These are phyloP conservation scores for Enteromius paludinosus DNA, from an alignment of 2,797 vertebrate species.

Conservation along the genomic window DNA sequence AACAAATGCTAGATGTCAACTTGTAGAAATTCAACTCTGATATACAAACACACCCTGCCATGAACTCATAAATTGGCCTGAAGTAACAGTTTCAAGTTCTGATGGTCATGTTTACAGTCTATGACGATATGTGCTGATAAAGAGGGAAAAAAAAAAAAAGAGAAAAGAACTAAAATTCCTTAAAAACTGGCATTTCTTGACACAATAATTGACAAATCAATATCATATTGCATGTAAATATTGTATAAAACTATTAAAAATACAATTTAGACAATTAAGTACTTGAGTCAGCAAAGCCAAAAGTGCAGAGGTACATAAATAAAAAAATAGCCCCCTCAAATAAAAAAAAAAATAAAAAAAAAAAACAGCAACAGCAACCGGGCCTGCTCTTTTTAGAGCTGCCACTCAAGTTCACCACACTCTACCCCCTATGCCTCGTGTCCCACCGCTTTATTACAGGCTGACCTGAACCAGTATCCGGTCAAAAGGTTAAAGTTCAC, in stretches of 20 bases:
- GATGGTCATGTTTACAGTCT: constrained; percentile 66
- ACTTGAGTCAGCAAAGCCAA: constrained; percentile 86
- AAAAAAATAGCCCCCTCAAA: constrained; percentile 68
- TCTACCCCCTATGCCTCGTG: constrained; percentile 54
- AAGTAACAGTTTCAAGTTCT: constrained; percentile 67
- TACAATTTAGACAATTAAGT: constrained; percentile 86
- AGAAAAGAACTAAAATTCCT: constrained; percentile 62
- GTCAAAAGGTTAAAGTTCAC: constrained; percentile 81
- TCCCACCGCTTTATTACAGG: constrained; percentile 60
- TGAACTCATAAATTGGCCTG: constrained; percentile 50
- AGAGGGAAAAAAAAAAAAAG: constrained; percentile 61
- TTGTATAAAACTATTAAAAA: constrained; percentile 88
- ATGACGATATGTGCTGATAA: constrained; percentile 45
- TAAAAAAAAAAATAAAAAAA: constrained; percentile 43
- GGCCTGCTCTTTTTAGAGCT: constrained; percentile 64
- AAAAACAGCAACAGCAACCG: background rate
- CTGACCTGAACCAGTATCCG: constrained; percentile 72
- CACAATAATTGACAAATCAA: constrained; percentile 69
- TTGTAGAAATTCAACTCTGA: background rate
- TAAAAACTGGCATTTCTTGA: constrained; percentile 72
- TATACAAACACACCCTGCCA: constrained; percentile 28
- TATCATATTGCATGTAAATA: constrained; percentile 86
- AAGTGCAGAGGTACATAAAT: constrained; percentile 88
- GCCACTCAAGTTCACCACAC: constrained; percentile 55
- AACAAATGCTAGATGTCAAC: constrained; percentile 29